phyloP scores from a whole-genome alignment of 37 sponge, comb jelly and placozoan species.

The Beroe forskalii region DNA sequence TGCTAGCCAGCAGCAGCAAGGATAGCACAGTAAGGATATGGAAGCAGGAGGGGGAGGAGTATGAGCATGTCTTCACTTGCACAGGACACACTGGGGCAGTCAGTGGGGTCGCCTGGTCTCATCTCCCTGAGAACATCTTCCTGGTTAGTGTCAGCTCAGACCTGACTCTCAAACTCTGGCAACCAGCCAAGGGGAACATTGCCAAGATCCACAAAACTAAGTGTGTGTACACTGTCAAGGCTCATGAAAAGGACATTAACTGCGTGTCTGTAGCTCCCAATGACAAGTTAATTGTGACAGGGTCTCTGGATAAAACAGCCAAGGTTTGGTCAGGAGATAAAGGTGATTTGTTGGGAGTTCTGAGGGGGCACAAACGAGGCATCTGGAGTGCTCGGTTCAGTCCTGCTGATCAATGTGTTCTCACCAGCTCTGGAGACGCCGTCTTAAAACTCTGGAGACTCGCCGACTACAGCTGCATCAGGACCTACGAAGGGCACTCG shows the following conservation, averaged over 20 bases:
- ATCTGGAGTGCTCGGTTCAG: constrained; percentile 95
- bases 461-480: constrained; percentile 74
- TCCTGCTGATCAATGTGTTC: constrained; percentile 92
- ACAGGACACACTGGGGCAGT: constrained; percentile 54
- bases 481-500: constrained; percentile 93
- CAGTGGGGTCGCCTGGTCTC: constrained; percentile 48
- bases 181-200: constrained; percentile 11
- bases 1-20: constrained; percentile 80
- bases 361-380: constrained; percentile 88
- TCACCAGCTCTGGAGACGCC: constrained; percentile 82
- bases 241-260: constrained; percentile 84
- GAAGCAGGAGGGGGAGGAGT: constrained; percentile 1
- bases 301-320: constrained; percentile 91
- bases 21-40: constrained; percentile 15
- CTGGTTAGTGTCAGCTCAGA: constrained; percentile 24
- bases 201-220: constrained; percentile 45
- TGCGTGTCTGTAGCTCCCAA: constrained; percentile 93
- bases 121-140: constrained; percentile 51
- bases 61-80: background rate
- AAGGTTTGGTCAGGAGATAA: constrained; percentile 85
- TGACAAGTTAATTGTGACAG: constrained; percentile 89
- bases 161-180: constrained; percentile 65
- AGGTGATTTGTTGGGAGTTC: constrained; percentile 70
- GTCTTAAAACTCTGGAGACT: constrained; percentile 89
- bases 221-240: constrained; percentile 64